Percentiles rank a stretch among this genome's conserved stretches.
phyloP scores from a whole-genome alignment of 2,113 vertebrate species.

The Siniperca chuatsi region DNA sequence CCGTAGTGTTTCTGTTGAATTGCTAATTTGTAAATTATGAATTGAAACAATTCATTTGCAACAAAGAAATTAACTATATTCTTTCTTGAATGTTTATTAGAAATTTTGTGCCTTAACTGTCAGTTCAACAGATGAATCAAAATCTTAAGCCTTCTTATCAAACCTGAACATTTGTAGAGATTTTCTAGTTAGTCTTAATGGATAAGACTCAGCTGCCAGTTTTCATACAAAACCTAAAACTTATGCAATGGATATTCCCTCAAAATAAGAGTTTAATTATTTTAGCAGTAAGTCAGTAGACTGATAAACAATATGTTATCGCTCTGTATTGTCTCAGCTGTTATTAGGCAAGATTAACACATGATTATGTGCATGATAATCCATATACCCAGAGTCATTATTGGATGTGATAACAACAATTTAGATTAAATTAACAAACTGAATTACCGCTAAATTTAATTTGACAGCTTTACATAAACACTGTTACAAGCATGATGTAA shows the following conservation, averaged over 20 bases:
- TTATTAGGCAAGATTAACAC: constrained; percentile 20
- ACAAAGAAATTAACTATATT: background rate
- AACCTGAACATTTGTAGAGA: constrained; percentile 7
- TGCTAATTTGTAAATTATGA: background rate
- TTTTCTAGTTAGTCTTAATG: background rate
- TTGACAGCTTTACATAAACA: constrained; percentile 30
- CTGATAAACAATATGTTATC: background rate
- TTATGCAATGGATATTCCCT: background rate
- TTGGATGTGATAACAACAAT: constrained; percentile 19
- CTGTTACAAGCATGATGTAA: background rate
- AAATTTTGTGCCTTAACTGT: background rate
- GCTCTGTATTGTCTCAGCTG: constrained; percentile 23
- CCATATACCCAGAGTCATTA: constrained; percentile 18
- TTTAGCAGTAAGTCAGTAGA: constrained; percentile 1
- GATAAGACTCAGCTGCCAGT: background rate
- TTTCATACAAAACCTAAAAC: background rate
- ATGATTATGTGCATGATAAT: constrained; percentile 21
- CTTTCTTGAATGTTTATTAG: background rate
- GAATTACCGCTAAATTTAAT: constrained; percentile 5
- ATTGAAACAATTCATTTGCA: background rate
- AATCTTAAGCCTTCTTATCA: background rate
- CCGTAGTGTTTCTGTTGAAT: background rate
- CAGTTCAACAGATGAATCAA: background rate
- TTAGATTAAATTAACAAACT: constrained; percentile 25
- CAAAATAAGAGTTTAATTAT: constrained; percentile 17